Evolutionary conservation across 2,113 vertebrate genomes (phyloP).

Genomic region (Prionailurus bengalensis): DNA sequence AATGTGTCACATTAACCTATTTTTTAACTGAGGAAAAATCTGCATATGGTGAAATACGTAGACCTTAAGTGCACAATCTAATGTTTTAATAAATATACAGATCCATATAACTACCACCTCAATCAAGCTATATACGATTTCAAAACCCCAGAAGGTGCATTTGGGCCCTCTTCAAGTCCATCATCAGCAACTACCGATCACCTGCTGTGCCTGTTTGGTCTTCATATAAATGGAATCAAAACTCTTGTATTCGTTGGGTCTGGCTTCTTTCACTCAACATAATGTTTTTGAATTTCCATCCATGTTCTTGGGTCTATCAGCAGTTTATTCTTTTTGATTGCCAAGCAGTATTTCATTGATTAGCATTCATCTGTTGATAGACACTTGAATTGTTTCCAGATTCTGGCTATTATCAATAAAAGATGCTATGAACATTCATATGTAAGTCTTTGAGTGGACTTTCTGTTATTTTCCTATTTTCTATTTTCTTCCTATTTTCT

Average conservation of each 20-base stretch:
- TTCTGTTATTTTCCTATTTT: neutral
- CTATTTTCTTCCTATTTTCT: neutral
- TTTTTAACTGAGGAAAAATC: neutral
- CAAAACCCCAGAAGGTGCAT: neutral
- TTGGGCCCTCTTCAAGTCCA: neutral
- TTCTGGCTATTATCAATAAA: neutral
- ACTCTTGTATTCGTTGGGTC: neutral
- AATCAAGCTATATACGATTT: neutral
- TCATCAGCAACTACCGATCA: neutral
- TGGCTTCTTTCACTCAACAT: neutral
- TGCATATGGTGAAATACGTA: neutral
- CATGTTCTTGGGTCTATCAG: neutral
- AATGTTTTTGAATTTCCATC: neutral
- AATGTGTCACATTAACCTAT: neutral
- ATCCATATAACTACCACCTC: neutral
- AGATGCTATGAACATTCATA: neutral
- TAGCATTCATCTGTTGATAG: neutral
- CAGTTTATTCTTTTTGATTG: neutral
- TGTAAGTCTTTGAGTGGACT: neutral
- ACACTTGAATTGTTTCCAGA: neutral
- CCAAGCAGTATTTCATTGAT: neutral
- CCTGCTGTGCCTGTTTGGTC: neutral
- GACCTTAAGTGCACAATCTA: neutral
- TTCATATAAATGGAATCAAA: neutral
- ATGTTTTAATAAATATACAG: neutral